These are phyloP conservation scores for Podarcis lilfordi DNA, from an alignment of 2,797 vertebrate species.

Conservation along the genomic window DNA sequence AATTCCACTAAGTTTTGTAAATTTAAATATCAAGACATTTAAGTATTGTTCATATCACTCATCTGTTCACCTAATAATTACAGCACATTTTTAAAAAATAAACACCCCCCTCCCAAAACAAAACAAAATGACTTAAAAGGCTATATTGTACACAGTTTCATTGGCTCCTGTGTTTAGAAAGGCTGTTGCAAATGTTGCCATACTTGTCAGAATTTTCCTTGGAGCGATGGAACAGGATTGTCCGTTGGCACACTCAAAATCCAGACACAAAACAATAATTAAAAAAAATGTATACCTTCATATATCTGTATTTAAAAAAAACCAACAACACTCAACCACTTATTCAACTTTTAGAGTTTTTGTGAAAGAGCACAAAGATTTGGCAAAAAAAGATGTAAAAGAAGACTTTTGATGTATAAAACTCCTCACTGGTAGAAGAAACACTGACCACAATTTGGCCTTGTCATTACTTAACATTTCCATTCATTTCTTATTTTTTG, in stretches of 20 bases:
- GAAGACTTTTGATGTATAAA: constrained; percentile 77
- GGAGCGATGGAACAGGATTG: constrained; percentile 66
- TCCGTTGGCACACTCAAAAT: constrained; percentile 76
- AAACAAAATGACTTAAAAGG: constrained; percentile 64
- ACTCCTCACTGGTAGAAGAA: constrained; percentile 74
- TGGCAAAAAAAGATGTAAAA: constrained; percentile 75
- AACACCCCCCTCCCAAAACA: constrained; percentile 40
- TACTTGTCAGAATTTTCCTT: constrained; percentile 58
- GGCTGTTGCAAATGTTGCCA: constrained; percentile 47
- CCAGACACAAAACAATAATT: constrained; percentile 76
- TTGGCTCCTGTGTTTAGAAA: constrained; percentile 61
- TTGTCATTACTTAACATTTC: constrained; percentile 38
- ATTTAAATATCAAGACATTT: constrained; percentile 77
- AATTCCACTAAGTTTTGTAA: constrained; percentile 69
- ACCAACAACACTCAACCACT: constrained; percentile 73
- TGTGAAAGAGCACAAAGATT: constrained; percentile 76
- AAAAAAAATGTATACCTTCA: constrained; percentile 68
- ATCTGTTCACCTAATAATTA: constrained; percentile 76
- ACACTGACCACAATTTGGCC: constrained; percentile 71
- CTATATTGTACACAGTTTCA: constrained; percentile 70
- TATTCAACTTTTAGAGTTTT: constrained; percentile 71
- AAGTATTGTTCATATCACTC: constrained; percentile 80
- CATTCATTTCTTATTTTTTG: constrained; percentile 51
- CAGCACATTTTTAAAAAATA: constrained; percentile 75
- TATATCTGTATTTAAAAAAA: constrained; percentile 64